phyloP scores from a whole-genome alignment of 2,797 vertebrate species.

The Dipus sagitta region DNA sequence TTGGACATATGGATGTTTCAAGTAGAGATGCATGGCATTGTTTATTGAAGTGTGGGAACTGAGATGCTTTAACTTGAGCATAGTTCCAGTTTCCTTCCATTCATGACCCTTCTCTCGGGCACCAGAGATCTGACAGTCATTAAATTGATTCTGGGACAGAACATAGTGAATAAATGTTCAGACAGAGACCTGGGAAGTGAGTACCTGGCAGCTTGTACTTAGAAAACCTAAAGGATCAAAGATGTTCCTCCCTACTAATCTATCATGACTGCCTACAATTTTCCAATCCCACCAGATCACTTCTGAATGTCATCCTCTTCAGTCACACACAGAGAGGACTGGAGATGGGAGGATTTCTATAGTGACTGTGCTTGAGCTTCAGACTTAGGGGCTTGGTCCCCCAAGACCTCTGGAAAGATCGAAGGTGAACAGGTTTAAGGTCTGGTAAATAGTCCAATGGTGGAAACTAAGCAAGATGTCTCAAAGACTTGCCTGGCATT shows the following conservation, averaged over 20 bases:
- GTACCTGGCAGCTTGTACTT: not conserved
- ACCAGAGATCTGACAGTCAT: not conserved
- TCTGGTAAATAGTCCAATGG: not conserved
- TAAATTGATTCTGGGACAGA: not conserved
- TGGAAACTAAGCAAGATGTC: not conserved
- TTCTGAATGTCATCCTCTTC: not conserved
- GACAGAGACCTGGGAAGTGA: not conserved
- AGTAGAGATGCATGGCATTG: not conserved
- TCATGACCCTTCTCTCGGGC: not conserved
- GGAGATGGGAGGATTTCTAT: not conserved
- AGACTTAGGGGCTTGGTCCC: not conserved
- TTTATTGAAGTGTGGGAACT: not conserved
- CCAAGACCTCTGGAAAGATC: not conserved
- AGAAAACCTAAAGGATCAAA: not conserved
- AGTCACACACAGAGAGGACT: not conserved
- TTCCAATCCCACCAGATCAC: not conserved
- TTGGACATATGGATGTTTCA: not conserved
- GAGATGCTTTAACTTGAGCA: not conserved
- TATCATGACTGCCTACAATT: not conserved
- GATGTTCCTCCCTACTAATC: not conserved
- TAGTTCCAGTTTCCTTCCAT: not conserved
- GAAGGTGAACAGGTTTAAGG: not conserved
- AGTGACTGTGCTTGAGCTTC: not conserved
- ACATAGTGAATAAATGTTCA: not conserved
- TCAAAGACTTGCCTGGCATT: not conserved